Conservation (phyloP, 2,113 vertebrate species). For the Dendrocopos noguchii region DNA sequence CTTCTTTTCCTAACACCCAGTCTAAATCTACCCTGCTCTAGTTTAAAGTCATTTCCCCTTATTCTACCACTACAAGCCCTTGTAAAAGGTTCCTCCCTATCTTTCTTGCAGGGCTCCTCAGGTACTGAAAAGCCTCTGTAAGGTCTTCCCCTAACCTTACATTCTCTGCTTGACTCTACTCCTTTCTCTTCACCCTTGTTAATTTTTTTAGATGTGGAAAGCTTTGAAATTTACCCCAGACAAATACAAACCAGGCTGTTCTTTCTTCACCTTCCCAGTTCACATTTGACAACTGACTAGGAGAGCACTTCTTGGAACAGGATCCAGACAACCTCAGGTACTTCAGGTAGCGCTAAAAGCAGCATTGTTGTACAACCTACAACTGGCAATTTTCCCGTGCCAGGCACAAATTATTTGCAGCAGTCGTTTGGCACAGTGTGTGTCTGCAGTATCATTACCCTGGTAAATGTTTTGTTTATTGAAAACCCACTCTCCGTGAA, state of each 20-base stretch:
- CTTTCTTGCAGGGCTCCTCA: too few species aligned
- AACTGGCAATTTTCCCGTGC: neutral
- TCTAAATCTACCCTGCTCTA: too few species aligned
- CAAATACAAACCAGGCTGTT: neutral
- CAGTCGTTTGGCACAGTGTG: neutral
- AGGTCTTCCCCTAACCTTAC: too few species aligned
- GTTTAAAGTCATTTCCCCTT: too few species aligned
- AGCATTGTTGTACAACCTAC: neutral
- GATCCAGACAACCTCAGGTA: neutral
- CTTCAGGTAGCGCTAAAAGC: neutral
- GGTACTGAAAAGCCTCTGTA: too few species aligned
- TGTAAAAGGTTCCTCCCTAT: too few species aligned
- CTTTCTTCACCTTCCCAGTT: neutral
- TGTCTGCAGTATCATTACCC: neutral
- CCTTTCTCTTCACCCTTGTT: neutral
- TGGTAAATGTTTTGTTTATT: slow-evolving; percentile 23
- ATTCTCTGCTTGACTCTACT: too few species aligned
- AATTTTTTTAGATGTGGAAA: neutral
- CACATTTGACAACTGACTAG: neutral
- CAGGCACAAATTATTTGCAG: neutral
- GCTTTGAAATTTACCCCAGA: neutral
- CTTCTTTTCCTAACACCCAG: too few species aligned
- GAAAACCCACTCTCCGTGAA: slow-evolving; percentile 8
- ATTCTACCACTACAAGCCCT: too few species aligned
- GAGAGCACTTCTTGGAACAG: neutral